Conservation (phyloP, 1,140 invertebrate species). For the Zaprionus ornatus region DNA sequence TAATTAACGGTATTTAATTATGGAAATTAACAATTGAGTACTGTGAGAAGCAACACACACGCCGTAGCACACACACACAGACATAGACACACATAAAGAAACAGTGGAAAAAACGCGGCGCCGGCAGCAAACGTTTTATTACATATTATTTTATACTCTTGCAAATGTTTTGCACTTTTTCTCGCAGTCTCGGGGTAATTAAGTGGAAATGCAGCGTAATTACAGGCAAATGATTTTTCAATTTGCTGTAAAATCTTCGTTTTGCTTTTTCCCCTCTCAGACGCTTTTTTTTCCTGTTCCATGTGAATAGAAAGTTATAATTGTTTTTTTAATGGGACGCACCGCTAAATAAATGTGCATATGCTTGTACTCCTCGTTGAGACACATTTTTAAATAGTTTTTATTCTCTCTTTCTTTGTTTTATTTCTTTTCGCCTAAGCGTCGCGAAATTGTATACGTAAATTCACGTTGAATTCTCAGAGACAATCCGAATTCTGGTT, state of each 20-base stretch:
- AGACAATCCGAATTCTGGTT: constrained; percentile 47
- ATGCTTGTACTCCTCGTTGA: constrained; percentile 79
- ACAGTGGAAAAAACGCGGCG: constrained; percentile 14
- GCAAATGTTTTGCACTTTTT: constrained; percentile 49
- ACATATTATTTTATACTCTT: constrained; percentile 28
- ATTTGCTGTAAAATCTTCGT: constrained; percentile 56
- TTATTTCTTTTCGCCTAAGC: neutral
- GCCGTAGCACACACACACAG: constrained; percentile 18
- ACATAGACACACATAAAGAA: neutral
- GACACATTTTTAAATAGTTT: constrained; percentile 56
- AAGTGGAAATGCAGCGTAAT: constrained; percentile 78
- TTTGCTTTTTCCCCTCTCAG: constrained; percentile 15
- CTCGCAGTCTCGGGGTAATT: constrained; percentile 55
- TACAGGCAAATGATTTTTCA: constrained; percentile 80
- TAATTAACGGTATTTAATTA: constrained; percentile 80
- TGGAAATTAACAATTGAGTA: constrained; percentile 68
- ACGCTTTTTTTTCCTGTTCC: constrained; percentile 35
- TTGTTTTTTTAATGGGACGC: constrained; percentile 42
- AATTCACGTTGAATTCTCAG: constrained; percentile 1
- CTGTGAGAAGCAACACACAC: constrained; percentile 58
- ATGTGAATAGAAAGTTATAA: constrained; percentile 79
- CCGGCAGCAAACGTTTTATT: constrained; percentile 19
- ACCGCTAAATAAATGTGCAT: constrained; percentile 79
- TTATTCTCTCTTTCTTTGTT: neutral
- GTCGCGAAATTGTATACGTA: neutral